Evolutionary conservation across 2,113 vertebrate genomes (phyloP), one percentile per base, ranked within the genome.

Genomic region (Bubo blakistoni): DNA sequence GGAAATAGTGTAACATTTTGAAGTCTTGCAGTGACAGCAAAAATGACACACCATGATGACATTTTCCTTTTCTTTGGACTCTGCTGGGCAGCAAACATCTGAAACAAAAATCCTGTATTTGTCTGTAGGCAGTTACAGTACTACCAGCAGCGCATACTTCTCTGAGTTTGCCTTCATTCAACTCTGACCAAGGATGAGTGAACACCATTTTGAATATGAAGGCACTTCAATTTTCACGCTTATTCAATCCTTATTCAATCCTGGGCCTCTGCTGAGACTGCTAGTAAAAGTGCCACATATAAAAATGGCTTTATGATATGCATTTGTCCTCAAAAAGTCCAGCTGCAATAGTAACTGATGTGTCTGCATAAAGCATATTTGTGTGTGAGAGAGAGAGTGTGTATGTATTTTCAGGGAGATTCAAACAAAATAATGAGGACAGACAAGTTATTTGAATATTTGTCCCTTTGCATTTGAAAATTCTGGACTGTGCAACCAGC

Each of bases 221-320:
- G 81, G n/a, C 83, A 78, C 72, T 92, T 95, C 80, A 81, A 10
- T 94, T 96, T 84, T 88, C 83, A 67, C 7, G 25, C 77, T 81
- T 94, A 87, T 92, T 89, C 76, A 42, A 22, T 76, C 74, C 25
- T 63, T 76, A 51, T 47, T 77, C 77, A 83, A 30, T 81, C 46
- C 72, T 30, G 8, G 65, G 21, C 52, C 29, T 94, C 83, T 91
- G 38, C 69, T 81, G 86, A 89, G 77, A 38, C 42, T 59, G 51
- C n/a, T 59, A 81, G 72, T 81, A 81, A 83, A 95, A 93, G 58
- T 81, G 46, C 46, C 83, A 74, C n/a, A 29, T 58, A n/a, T 70
- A 49, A 81, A 88, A 92, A 54, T 84, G 59, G 29, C 55, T 86
- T 81, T 84, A 74, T 88, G 79, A 46, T 70, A 55, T 27, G 46